Base-by-base conservation (phyloP, 2,797 vertebrate species). In the Acipenser transmontanus region DNA sequence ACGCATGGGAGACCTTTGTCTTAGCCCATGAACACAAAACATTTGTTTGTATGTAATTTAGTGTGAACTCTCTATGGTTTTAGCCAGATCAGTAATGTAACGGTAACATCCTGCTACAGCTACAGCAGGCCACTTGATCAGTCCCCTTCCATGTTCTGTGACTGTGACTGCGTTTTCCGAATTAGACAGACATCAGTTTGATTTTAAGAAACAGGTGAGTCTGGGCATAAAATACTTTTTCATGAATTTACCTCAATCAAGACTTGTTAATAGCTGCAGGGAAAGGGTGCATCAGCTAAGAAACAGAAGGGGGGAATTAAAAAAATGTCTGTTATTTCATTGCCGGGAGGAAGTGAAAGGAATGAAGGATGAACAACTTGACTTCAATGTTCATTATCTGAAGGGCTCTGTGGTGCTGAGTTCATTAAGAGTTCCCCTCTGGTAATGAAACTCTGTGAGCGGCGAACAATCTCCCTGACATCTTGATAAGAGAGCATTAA, bases 341-440 rank as follows among this genome's bases (percentile, higher is more conserved):
- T 17, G 60, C 20, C 60, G 17, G 6, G 17, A 17, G 60, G 60
- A 34, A 3, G 34, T 0, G 34, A 61, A 47, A 9, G 47, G 60
- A 61, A 61, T 61, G 17, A 61, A 61, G 60, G 9, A 61, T 61
- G 60, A 61, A 61, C 60, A 61, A 61, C 60, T 61, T 61, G 60
- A 61, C 60, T 61, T 61, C n/a, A 61, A 61, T 61, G 60, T 61
- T 61, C 60, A 61, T 61, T 61, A 61, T 34, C 60, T 61, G 60
- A 61, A 61, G 60, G 60, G 60, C 47, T 5, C 60, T 20, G 60
- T 61, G 60, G 60, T 61, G 60, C 47, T 10, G 60, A 10, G 60
- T 61, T 61, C 60, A 61, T 61, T 61, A 61, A 61, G 60, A 61
- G 47, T 47, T 61, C 60, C 60, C 60, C 60, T 61, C 60, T 61